Conservation (phyloP, 2,888 invertebrate genomes). For the Acholoe squamosa region DNA sequence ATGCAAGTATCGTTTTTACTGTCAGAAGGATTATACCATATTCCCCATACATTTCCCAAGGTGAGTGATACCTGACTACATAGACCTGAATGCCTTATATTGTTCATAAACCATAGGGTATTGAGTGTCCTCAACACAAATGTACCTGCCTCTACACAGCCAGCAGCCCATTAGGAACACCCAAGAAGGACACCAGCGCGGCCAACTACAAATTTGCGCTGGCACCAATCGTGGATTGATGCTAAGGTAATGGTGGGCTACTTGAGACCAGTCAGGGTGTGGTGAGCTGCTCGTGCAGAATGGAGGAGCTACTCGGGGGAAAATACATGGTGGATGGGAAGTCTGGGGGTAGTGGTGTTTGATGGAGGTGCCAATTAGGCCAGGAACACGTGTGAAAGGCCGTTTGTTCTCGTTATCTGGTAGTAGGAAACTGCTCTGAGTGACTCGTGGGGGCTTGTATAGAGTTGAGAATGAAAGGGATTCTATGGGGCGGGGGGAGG, state of each 20-base stretch:
- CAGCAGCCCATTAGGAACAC: background rate
- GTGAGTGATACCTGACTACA: background rate
- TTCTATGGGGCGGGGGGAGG: too few relatives aligned
- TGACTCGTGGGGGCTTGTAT: background rate
- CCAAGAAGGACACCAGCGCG: background rate
- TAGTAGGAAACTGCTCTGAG: too few relatives aligned
- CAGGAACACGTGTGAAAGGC: background rate
- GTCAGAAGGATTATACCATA: background rate
- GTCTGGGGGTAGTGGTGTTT: background rate
- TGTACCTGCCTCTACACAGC: background rate
- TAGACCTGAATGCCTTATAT: background rate
- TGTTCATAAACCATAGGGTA: background rate
- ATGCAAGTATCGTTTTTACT: too few relatives aligned
- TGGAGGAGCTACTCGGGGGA: background rate
- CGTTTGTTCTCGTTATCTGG: too few relatives aligned
- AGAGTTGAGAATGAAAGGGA: too few relatives aligned
- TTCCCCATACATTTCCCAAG: background rate
- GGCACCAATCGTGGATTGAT: background rate
- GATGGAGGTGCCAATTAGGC: background rate
- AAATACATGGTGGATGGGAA: background rate
- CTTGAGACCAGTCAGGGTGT: slow-evolving; percentile 9
- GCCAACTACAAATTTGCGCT: slow-evolving; percentile 4
- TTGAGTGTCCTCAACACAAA: background rate
- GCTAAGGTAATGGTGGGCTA: slow-evolving; percentile 6
- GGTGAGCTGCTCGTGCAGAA: background rate